phyloP scores from a whole-genome alignment of 2,113 vertebrate genomes.

The Corvus hawaiiensis region DNA sequence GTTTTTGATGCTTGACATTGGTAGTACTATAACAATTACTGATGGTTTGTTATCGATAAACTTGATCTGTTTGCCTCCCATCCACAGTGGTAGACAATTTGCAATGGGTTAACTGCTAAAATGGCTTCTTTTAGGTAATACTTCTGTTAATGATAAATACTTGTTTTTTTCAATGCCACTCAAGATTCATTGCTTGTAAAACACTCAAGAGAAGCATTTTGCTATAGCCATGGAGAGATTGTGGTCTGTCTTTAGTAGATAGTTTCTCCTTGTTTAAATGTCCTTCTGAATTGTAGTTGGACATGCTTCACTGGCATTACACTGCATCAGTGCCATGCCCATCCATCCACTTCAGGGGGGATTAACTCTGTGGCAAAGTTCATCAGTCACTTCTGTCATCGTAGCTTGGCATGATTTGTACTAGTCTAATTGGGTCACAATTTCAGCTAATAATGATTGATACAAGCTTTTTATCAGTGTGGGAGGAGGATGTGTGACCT shows the following conservation, averaged over 20 bases:
- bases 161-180: background rate
- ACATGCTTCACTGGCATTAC: background rate
- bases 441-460: background rate
- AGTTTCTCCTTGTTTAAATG: background rate
- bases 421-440: background rate
- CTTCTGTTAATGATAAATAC: background rate
- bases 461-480: background rate
- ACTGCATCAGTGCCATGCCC: fast-evolving
- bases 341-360: fast-evolving
- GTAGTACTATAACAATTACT: background rate
- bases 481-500: background rate
- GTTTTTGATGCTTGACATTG: background rate
- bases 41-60: background rate
- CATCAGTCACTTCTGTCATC: background rate
- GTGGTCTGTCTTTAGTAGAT: background rate
- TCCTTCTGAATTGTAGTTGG: background rate
- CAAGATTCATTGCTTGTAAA: background rate
- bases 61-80: background rate
- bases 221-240: background rate
- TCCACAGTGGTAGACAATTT: background rate
- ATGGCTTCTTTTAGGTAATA: background rate
- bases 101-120: background rate
- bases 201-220: background rate
- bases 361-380: background rate
- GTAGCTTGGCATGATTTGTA: background rate